These are phyloP conservation scores for Onychomys torridus DNA, from an alignment of 2,797 vertebrate genomes.

Conservation along the genomic window DNA sequence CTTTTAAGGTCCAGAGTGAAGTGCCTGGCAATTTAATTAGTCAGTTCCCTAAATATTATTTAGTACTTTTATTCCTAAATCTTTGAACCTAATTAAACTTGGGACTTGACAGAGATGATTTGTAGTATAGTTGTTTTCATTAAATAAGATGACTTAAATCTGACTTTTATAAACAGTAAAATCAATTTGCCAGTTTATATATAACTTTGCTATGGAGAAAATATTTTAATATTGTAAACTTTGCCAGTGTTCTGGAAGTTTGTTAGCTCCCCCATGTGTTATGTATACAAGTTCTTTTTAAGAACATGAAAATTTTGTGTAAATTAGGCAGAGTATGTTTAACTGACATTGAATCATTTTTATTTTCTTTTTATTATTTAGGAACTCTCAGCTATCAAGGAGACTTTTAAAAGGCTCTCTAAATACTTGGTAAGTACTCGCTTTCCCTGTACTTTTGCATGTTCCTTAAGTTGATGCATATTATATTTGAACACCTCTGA, in stretches of 20 bases:
- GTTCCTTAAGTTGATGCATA: constrained; percentile 40
- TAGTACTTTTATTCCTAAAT: constrained; percentile 45
- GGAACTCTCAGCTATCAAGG: constrained; percentile 63
- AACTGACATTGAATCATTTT: constrained; percentile 48
- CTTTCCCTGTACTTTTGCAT: constrained; percentile 44
- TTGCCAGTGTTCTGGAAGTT: constrained; percentile 52
- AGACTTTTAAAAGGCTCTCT: constrained; percentile 69
- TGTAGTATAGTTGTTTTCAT: background rate
- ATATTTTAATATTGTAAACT: constrained; percentile 8
- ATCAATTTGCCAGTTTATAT: constrained; percentile 4
- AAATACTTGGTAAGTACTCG: constrained; percentile 77
- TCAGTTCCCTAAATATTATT: background rate
- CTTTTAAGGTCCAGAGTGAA: background rate
- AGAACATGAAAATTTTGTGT: constrained; percentile 48
- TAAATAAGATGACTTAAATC: background rate
- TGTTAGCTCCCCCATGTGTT: constrained; percentile 10
- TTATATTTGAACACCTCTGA: background rate
- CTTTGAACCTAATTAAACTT: constrained; percentile 51
- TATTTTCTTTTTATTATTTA: constrained; percentile 71
- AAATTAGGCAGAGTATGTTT: constrained; percentile 36
- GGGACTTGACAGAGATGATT: constrained; percentile 19
- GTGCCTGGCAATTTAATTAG: background rate
- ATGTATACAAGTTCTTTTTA: constrained; percentile 45
- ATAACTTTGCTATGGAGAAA: constrained; percentile 30
- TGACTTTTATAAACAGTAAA: constrained; percentile 50